phyloP scores from a whole-genome alignment of 2,888 invertebrate genomes.

The Drosophila nr. perissopoda region DNA sequence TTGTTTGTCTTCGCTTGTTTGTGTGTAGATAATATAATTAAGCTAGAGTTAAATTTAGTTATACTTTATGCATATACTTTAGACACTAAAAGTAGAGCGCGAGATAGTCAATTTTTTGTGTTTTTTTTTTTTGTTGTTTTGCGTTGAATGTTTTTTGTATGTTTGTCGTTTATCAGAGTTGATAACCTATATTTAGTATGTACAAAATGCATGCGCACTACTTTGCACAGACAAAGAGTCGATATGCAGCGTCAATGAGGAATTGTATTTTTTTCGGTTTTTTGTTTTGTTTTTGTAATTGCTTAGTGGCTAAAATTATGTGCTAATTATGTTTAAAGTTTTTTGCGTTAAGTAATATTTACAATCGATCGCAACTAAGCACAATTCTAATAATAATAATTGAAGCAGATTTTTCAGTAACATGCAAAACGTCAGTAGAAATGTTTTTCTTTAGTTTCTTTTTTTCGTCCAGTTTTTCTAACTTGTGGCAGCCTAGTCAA shows the following conservation, averaged over 20 bases:
- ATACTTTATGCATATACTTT: conserved; percentile 48
- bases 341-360: conserved; percentile 66
- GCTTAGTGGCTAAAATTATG: conserved; percentile 28
- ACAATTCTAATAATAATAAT: conserved; percentile 61
- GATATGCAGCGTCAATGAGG: conserved; percentile 71
- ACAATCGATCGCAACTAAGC: conserved; percentile 70
- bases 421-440: conserved; percentile 78
- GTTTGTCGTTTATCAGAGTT: conserved; percentile 48
- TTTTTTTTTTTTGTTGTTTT: conserved; percentile 12
- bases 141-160: conserved; percentile 24
- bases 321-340: conserved; percentile 43
- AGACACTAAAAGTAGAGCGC: conserved; percentile 65
- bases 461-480: conserved; percentile 41
- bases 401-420: conserved; percentile 81
- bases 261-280: conserved; percentile 35
- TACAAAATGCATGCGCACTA: conserved; percentile 70
- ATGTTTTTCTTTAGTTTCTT: conserved; percentile 5
- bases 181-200: conserved; percentile 64
- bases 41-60: conserved; percentile 68
- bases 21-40: conserved; percentile 55
- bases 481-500: conserved; percentile 6
- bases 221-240: conserved; percentile 76
- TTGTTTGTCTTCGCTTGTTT: conserved; percentile 73
- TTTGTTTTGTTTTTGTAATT: conserved; percentile 29
- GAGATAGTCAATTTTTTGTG: conserved; percentile 72